Conservation (phyloP, 2,797 vertebrate genomes). For the Clarias platycephalus region DNA sequence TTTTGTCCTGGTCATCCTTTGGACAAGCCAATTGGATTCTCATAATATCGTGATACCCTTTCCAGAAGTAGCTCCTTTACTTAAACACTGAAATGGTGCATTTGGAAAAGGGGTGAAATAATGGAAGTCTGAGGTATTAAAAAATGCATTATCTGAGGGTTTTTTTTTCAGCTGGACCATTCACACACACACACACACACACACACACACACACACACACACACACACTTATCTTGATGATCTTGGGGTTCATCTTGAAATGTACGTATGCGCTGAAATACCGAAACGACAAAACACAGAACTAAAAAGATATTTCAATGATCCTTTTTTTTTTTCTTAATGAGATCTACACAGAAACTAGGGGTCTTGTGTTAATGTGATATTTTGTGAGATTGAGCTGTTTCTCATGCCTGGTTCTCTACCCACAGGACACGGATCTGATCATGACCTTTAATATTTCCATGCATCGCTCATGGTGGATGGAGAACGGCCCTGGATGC, state of each 20-base stretch:
- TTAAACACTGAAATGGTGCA: too few relatives aligned
- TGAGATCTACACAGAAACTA: neutral
- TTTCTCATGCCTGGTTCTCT: slow-evolving; percentile 43
- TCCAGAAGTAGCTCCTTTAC: too few relatives aligned
- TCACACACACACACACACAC: too few relatives aligned
- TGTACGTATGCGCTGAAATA: neutral
- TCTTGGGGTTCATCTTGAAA: neutral
- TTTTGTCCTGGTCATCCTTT: too few relatives aligned
- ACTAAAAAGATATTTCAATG: slow-evolving; percentile 28
- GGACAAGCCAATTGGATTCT: too few relatives aligned
- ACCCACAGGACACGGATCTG: slow-evolving; percentile 91
- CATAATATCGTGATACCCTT: too few relatives aligned
- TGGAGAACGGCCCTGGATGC: slow-evolving; percentile 99
- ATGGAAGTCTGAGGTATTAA: too few relatives aligned
- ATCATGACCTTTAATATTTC: slow-evolving; percentile 99
- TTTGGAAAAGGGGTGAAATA: too few relatives aligned
- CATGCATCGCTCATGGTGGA: slow-evolving; percentile 99
- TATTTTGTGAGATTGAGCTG: slow-evolving; percentile 17
- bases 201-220: too few relatives aligned
- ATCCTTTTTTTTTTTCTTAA: neutral
- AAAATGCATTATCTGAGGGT: too few relatives aligned
- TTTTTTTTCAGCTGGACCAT: too few relatives aligned
- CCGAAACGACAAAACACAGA: slow-evolving; percentile 35
- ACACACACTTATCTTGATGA: too few relatives aligned
- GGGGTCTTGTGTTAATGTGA: neutral